These are phyloP conservation scores for Himalopsyche kuldschensis DNA, from an alignment of 2,888 invertebrate genomes.

Conservation along the genomic window DNA sequence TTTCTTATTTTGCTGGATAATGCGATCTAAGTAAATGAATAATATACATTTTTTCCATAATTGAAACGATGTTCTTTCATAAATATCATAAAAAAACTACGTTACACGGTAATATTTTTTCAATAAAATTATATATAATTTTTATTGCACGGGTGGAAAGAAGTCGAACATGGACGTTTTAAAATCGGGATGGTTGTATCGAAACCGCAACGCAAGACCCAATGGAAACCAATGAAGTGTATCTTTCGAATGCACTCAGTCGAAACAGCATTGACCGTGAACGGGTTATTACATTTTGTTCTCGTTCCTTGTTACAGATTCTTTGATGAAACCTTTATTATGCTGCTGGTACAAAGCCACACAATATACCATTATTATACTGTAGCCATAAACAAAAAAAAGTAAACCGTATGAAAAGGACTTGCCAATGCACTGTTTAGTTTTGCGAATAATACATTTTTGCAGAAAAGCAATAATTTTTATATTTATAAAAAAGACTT, in stretches of 20 bases:
- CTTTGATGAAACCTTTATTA: neutral
- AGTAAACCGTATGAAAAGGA: neutral
- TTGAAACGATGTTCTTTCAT: no score
- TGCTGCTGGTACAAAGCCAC: neutral
- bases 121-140: no score
- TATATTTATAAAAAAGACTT: no score
- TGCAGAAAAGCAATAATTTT: no score
- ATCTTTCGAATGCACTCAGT: neutral
- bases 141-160: neutral
- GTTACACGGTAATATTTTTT: no score
- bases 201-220: slow-evolving; percentile 15
- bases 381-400: neutral
- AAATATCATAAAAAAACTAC: no score
- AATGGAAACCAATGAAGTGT: slow-evolving; percentile 6
- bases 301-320: neutral
- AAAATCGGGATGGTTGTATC: slow-evolving; percentile 12
- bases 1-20: no score
- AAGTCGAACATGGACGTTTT: neutral
- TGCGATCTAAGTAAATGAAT: no score
- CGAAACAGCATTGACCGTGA: neutral
- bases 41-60: no score
- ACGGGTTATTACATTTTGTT: neutral
- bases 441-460: no score
- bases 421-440: no score
- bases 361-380: neutral